These are phyloP conservation scores for Trissolcus brochymenae DNA, from an alignment of 2,888 invertebrate species.

Conservation along the genomic window DNA sequence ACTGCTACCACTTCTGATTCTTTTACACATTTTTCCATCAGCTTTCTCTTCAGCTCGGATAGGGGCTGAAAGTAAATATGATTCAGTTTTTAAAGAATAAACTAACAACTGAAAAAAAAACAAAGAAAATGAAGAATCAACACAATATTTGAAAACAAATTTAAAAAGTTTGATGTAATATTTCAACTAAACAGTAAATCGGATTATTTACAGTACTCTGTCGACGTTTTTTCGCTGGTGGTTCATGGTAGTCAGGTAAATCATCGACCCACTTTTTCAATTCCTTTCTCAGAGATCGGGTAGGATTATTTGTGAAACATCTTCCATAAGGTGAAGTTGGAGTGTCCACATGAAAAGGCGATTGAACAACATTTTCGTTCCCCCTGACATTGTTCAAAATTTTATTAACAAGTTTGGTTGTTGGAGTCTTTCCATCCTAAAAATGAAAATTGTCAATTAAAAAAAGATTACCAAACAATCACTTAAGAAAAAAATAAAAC, in stretches of 20 bases:
- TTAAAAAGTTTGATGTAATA: not conserved
- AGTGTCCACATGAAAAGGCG: constrained; percentile 77
- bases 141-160: not conserved
- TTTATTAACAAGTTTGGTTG: constrained; percentile 68
- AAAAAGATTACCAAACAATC: not conserved
- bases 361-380: constrained; percentile 70
- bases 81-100: constrained; percentile 5
- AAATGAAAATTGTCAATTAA: not conserved
- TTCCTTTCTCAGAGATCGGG: constrained; percentile 77
- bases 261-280: constrained; percentile 77
- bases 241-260: constrained; percentile 75
- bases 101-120: not conserved
- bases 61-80: constrained; percentile 68
- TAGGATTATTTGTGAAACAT: constrained; percentile 77
- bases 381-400: constrained; percentile 63
- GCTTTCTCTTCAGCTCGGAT: constrained; percentile 70
- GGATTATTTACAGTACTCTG: constrained; percentile 72
- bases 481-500: not conserved
- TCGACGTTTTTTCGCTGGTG: constrained; percentile 66
- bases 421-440: constrained; percentile 41
- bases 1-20: constrained; percentile 61
- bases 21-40: constrained; percentile 73
- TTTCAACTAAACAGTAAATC: too few species aligned
- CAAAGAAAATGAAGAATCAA: not conserved
- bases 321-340: constrained; percentile 80